These are phyloP conservation scores for Mystacides longicornis DNA, from an alignment of 2,888 invertebrate species.

Conservation along the genomic window DNA sequence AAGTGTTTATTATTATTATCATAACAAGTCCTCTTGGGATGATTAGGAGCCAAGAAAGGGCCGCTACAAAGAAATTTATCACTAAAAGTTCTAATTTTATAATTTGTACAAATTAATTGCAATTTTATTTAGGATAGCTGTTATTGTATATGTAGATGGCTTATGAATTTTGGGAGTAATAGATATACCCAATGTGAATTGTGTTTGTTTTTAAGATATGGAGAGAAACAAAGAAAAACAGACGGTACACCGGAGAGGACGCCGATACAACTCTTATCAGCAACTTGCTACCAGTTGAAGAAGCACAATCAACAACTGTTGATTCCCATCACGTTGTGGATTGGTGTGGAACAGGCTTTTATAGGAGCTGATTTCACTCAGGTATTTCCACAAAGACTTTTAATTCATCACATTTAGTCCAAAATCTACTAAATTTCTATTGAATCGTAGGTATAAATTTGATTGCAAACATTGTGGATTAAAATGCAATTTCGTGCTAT, in stretches of 20 bases:
- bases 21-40: too few species aligned
- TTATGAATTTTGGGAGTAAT: neutral
- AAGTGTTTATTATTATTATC: too few species aligned
- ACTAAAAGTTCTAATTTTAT: too few species aligned
- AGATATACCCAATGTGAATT: neutral
- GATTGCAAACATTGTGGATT: too few species aligned
- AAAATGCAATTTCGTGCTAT: too few species aligned
- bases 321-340: slow-evolving; percentile 92
- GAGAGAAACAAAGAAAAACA: slow-evolving; percentile 71
- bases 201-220: slow-evolving; percentile 53
- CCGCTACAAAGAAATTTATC: too few species aligned
- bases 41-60: too few species aligned
- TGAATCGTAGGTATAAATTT: too few species aligned
- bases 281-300: slow-evolving; percentile 84
- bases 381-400: slow-evolving; percentile 37
- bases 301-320: slow-evolving; percentile 88
- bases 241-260: slow-evolving; percentile 68
- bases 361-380: slow-evolving; percentile 87
- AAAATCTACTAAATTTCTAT: too few species aligned
- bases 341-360: slow-evolving; percentile 96
- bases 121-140: neutral
- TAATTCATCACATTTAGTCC: neutral
- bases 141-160: neutral
- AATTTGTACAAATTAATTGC: neutral
- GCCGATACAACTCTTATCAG: slow-evolving; percentile 74